These are phyloP conservation scores for Agrotis clavis DNA, from an alignment of 2,888 invertebrate genomes.

Conservation along the genomic window DNA sequence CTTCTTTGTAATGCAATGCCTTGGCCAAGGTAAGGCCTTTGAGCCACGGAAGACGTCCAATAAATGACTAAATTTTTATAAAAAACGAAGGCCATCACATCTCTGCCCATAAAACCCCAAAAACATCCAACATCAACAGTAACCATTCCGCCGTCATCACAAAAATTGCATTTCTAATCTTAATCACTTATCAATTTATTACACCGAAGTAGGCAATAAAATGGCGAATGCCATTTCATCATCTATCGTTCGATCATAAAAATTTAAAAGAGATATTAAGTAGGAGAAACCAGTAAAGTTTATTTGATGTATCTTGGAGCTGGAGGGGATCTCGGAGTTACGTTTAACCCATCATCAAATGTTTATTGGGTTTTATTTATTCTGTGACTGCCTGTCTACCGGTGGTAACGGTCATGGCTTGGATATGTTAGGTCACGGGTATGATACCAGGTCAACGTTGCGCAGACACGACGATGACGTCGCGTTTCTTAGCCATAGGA, in stretches of 20 bases:
- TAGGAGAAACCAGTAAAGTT: constrained; percentile 66
- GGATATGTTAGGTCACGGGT: too few relatives aligned
- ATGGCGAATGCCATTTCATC: constrained; percentile 55
- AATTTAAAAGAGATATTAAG: constrained; percentile 71
- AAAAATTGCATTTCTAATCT: constrained; percentile 60
- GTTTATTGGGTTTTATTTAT: constrained; percentile 38
- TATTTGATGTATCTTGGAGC: constrained; percentile 58
- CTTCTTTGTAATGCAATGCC: too few relatives aligned
- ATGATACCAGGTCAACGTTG: not conserved
- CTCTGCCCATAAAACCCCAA: not conserved
- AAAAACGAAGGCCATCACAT: not conserved
- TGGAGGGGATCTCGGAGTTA: constrained; percentile 14
- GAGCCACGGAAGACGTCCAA: too few relatives aligned
- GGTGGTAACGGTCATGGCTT: too few relatives aligned
- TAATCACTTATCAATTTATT: constrained; percentile 63
- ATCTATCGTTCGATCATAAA: constrained; percentile 68
- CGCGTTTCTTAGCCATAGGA: too few relatives aligned
- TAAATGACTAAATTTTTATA: too few relatives aligned
- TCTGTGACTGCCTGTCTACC: not conserved
- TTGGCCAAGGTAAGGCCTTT: too few relatives aligned
- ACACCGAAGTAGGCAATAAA: constrained; percentile 64
- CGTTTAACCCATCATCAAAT: constrained; percentile 28
- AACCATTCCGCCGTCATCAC: constrained; percentile 20
- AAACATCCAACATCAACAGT: constrained; percentile 11
- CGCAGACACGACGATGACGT: too few relatives aligned